phyloP scores from a whole-genome alignment of 2,797 vertebrate genomes.

The Protonibea diacanthus region DNA sequence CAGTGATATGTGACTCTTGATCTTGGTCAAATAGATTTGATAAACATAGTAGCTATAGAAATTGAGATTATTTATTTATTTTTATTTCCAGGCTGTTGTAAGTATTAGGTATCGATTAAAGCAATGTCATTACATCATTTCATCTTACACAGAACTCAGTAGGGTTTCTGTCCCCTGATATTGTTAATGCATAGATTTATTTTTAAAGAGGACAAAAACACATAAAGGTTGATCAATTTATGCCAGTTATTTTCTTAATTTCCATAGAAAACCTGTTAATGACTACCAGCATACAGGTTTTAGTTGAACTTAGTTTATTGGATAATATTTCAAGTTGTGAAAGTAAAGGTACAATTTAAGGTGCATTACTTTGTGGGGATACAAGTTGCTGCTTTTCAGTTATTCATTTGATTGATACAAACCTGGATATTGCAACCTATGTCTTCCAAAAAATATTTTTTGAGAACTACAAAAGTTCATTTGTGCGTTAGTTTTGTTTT shows the following conservation, averaged over 20 bases:
- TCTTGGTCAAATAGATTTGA: constrained; percentile 29
- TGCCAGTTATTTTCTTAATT: constrained; percentile 32
- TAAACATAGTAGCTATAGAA: constrained; percentile 23
- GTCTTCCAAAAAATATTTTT: constrained; percentile 10
- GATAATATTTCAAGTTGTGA: constrained; percentile 16
- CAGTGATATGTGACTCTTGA: not conserved
- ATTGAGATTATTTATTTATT: constrained; percentile 14
- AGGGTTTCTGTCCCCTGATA: constrained; percentile 61
- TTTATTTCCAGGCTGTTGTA: constrained; percentile 21
- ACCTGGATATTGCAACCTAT: constrained; percentile 26
- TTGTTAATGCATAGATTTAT: constrained; percentile 79
- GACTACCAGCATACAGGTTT: constrained; percentile 22
- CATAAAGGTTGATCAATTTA: constrained; percentile 19
- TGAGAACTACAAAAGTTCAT: constrained; percentile 20
- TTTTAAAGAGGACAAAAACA: constrained; percentile 55
- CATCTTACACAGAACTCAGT: constrained; percentile 29
- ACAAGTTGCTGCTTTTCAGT: constrained; percentile 26
- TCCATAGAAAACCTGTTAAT: constrained; percentile 12
- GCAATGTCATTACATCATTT: constrained; percentile 27
- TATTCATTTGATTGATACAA: constrained; percentile 16
- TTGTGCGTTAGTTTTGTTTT: constrained; percentile 51
- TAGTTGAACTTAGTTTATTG: constrained; percentile 12
- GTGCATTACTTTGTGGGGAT: constrained; percentile 35
- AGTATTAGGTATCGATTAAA: constrained; percentile 30
- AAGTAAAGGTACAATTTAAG: constrained; percentile 42